Conservation (phyloP, 2,113 vertebrate species). For the Dicentrarchus labrax region DNA sequence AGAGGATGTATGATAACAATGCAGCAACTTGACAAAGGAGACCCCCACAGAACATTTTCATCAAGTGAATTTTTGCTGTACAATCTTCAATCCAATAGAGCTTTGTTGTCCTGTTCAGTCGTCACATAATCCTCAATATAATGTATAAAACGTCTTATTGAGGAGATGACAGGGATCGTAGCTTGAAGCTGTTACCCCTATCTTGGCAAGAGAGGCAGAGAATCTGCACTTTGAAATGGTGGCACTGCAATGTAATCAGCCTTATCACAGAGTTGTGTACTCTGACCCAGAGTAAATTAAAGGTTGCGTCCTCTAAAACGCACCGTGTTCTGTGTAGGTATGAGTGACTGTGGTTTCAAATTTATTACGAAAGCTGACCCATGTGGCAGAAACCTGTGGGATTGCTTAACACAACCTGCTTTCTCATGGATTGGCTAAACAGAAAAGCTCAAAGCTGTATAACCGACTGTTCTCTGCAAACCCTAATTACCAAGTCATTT, state of each 20-base stretch:
- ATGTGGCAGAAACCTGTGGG: constrained; percentile 36
- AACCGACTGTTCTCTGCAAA: constrained; percentile 38
- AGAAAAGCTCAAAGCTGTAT: constrained; percentile 37
- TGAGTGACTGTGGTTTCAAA: constrained; percentile 48
- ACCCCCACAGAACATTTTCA: not conserved
- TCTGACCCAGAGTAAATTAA: constrained; percentile 75
- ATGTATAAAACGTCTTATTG: constrained; percentile 8
- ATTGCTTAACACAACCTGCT: constrained; percentile 62
- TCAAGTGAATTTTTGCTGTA: not conserved
- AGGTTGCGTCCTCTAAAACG: constrained; percentile 63
- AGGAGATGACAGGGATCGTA: not conserved
- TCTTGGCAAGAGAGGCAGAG: constrained; percentile 18
- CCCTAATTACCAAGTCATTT: constrained; percentile 35
- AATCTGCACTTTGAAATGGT: constrained; percentile 64
- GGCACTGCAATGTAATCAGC: constrained; percentile 62
- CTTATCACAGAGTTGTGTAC: constrained; percentile 77
- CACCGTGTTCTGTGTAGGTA: constrained; percentile 45
- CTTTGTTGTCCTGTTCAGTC: not conserved
- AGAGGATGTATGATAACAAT: constrained; percentile 35
- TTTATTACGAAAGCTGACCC: constrained; percentile 60
- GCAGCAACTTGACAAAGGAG: constrained; percentile 19
- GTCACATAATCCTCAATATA: not conserved
- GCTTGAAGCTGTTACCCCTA: constrained; percentile 13
- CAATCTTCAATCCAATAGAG: not conserved
- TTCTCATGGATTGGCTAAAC: constrained; percentile 15